Evolutionary conservation across 2,113 vertebrate genomes (phyloP), one percentile per base, ranked within the genome.

Genomic region (Brachyhypopomus occidentalis): DNA sequence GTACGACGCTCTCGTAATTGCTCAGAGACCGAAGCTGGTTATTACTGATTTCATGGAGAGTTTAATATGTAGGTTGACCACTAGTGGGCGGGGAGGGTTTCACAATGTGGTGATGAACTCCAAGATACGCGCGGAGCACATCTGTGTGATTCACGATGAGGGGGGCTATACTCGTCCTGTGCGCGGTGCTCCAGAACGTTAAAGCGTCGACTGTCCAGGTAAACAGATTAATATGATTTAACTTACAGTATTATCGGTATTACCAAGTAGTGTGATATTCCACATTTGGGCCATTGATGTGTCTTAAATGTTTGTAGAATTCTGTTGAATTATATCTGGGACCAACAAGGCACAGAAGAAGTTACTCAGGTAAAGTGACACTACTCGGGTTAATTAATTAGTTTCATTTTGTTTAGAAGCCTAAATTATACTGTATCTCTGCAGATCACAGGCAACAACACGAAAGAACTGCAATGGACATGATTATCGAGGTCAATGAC

Each of bases 401-500:
- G 9, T 12, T 14, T 52, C 9, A 11, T 52, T 52, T 52, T 52
- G 3, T 12, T 27, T n/a, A 59, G 7, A 34, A 5, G 12, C 27
- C 22, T 59, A 8, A 16, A 78, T 27, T 3, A 9, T 79, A 8
- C 72, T 75, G 19, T 67, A 48, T 77, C 17, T 66, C n/a, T 58
- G 11, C 27, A 78, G 83, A 87, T 58, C 83, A 64, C 14, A 67
- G 83, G n/a, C 75, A 84, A 2, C 38, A 69, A 7, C 83, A 30
- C 19, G 86, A 88, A 34, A 80, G 67, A 84, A 90, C 89, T 5
- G 90, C 89, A 12, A 94, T 93, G 93, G 92, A 93, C 77, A 87
- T 88, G 75, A 94, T 94, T 58, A 94, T 93, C 41, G 88, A 90
- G 86, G 69, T 87, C 2, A 94, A 93, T 79, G 92, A 92, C 81